Conservation (phyloP, 1,140 invertebrate genomes). For the Drosophila mayri region DNA sequence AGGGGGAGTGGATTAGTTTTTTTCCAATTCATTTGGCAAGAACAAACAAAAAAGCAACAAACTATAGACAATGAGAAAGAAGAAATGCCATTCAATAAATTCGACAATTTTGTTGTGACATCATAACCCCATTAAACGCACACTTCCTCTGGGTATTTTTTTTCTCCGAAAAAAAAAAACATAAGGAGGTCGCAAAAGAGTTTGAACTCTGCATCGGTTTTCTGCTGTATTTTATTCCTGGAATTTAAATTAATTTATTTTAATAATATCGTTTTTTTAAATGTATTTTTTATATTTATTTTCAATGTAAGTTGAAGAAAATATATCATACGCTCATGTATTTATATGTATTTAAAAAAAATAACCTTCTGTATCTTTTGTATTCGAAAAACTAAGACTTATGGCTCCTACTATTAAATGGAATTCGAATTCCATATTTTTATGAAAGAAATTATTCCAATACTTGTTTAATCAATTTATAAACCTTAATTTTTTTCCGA, state of each 20-base stretch:
- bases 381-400: neutral
- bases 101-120: conserved; percentile 51
- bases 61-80: neutral
- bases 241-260: neutral
- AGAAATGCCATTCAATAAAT: conserved; percentile 65
- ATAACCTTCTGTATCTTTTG: neutral
- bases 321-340: too few species aligned
- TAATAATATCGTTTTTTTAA: too few species aligned
- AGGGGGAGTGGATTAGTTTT: conserved; percentile 29
- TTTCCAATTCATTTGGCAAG: conserved; percentile 77
- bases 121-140: conserved; percentile 32
- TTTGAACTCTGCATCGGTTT: neutral
- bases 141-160: conserved; percentile 1
- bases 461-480: too few species aligned
- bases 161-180: conserved; percentile 2
- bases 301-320: too few species aligned
- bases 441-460: too few species aligned
- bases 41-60: conserved; percentile 42
- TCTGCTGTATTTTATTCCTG: neutral
- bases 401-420: too few species aligned
- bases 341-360: too few species aligned
- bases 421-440: too few species aligned
- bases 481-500: too few species aligned
- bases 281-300: too few species aligned
- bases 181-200: neutral